Conservation (phyloP, 2,113 vertebrate genomes). For the Ovis canadensis region DNA sequence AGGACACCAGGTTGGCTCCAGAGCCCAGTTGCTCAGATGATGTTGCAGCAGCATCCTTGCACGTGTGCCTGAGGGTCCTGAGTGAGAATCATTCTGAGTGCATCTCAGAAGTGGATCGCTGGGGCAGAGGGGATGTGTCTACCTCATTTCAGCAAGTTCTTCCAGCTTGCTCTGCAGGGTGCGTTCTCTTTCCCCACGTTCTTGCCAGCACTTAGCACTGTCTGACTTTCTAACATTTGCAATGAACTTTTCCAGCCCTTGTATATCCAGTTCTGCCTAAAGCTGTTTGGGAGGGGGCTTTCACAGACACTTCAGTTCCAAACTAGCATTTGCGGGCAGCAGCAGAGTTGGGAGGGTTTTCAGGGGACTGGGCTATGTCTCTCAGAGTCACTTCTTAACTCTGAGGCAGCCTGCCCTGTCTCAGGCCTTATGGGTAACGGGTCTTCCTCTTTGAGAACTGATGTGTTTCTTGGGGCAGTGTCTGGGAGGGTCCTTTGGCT, state of each 20-base stretch:
- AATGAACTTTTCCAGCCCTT: not conserved
- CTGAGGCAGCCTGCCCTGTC: not conserved
- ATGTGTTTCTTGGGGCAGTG: not conserved
- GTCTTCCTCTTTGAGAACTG: not conserved
- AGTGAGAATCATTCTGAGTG: not conserved
- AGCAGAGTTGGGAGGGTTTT: not conserved
- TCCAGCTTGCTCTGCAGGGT: too few species aligned
- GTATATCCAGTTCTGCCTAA: not conserved
- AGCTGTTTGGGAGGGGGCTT: not conserved
- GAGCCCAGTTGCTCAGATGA: not conserved
- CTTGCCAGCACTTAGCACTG: rapidly evolving
- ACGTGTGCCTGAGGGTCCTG: rapidly evolving
- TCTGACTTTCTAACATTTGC: rapidly evolving
- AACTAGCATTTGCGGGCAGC: not conserved
- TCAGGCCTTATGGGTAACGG: too few species aligned
- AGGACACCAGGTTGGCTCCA: not conserved
- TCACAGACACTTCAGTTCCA: rapidly evolving
- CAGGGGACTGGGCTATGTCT: not conserved
- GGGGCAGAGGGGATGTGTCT: rapidly evolving
- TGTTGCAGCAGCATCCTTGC: rapidly evolving
- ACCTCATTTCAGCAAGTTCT: not conserved
- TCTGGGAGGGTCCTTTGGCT: not conserved
- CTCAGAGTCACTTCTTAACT: not conserved
- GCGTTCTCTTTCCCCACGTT: rapidly evolving
- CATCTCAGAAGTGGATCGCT: not conserved